Evolutionary conservation across 2,113 vertebrate species (phyloP).

Genomic region (Alouatta palliata): DNA sequence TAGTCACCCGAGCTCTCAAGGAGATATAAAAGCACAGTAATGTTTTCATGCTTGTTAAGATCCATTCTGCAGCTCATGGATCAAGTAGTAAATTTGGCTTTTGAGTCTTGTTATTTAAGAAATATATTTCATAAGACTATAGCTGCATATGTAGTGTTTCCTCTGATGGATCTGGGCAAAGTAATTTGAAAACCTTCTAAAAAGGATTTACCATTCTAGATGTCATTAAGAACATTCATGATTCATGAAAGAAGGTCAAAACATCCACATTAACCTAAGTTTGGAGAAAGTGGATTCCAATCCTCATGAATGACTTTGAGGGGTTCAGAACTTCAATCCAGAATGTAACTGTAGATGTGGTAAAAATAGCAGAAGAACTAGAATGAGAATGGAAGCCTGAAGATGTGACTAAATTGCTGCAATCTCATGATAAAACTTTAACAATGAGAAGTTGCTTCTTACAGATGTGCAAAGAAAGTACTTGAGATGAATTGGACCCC

Average conservation of each 20-base stretch:
- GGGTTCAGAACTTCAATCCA: background rate
- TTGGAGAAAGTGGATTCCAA: background rate
- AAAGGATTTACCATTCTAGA: background rate
- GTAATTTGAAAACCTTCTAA: background rate
- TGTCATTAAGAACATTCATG: background rate
- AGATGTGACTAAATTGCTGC: background rate
- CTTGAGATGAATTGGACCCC: background rate
- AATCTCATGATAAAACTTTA: background rate
- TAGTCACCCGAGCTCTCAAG: background rate
- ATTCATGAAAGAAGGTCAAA: background rate
- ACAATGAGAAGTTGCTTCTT: background rate
- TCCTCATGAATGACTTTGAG: background rate
- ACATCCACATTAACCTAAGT: background rate
- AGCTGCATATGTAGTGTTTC: background rate
- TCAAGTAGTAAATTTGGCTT: background rate
- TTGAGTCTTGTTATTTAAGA: background rate
- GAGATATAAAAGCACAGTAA: background rate
- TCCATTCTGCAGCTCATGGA: background rate
- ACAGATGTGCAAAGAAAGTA: background rate
- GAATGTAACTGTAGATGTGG: background rate
- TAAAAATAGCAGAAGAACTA: background rate
- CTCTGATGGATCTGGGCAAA: background rate
- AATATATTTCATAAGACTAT: background rate
- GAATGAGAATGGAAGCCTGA: background rate
- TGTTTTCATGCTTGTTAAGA: background rate